Conservation (phyloP, 2,113 vertebrate species). For the Morone chrysops region DNA sequence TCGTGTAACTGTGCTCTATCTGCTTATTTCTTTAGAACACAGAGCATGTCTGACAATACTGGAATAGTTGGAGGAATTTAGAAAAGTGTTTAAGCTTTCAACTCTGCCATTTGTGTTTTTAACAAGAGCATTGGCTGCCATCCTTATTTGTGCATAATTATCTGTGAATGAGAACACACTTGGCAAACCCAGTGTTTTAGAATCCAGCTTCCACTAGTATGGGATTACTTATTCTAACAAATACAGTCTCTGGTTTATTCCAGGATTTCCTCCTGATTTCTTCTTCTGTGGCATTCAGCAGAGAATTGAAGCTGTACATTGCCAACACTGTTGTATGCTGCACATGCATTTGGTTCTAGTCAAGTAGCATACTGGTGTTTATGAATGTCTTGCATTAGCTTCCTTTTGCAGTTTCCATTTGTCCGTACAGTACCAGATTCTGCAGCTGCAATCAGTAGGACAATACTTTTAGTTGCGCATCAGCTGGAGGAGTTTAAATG, state of each 20-base stretch:
- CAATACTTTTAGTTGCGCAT: neutral
- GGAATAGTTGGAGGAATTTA: neutral
- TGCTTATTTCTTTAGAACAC: neutral
- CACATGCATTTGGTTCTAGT: neutral
- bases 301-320: neutral
- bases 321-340: neutral
- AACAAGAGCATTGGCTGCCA: conserved; percentile 4
- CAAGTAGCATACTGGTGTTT: neutral
- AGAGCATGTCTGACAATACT: neutral
- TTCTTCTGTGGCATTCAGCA: neutral
- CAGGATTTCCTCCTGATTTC: conserved; percentile 4
- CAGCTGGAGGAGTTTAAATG: neutral
- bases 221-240: conserved; percentile 5
- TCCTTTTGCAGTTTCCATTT: neutral
- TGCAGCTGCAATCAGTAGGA: too few species aligned
- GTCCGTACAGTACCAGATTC: too few species aligned
- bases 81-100: conserved; percentile 14
- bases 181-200: conserved; percentile 11
- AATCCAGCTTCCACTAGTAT: conserved; percentile 15
- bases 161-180: conserved; percentile 23
- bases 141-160: conserved; percentile 16
- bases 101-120: conserved; percentile 14
- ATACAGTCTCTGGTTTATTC: conserved; percentile 1
- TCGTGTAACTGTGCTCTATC: neutral
- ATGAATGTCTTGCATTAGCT: neutral